These are phyloP conservation scores for Clepsis dumicolana DNA, from an alignment of 2,888 invertebrate genomes.

Conservation along the genomic window DNA sequence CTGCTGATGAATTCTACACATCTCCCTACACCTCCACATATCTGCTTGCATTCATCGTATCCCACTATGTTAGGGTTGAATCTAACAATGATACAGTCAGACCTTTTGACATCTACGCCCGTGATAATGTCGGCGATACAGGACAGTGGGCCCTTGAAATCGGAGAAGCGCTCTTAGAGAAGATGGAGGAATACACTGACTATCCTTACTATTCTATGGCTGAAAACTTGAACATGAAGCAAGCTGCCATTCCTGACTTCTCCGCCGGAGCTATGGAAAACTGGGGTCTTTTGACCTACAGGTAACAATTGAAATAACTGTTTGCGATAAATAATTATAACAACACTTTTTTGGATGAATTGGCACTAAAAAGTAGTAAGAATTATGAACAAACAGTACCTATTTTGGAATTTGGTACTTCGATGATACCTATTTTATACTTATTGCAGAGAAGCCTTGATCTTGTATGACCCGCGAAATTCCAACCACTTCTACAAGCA, in stretches of 20 bases:
- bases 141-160: conserved; percentile 78
- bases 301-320: conserved; percentile 71
- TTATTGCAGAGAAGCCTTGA: conserved; percentile 81
- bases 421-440: conserved; percentile 12
- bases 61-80: conserved; percentile 86
- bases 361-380: no score
- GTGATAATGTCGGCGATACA: conserved; percentile 69
- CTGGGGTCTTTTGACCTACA: conserved; percentile 93
- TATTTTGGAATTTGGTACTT: no score
- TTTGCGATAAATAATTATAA: no score
- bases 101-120: conserved; percentile 76
- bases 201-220: conserved; percentile 83
- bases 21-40: conserved; percentile 93
- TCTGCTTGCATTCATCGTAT: conserved; percentile 93
- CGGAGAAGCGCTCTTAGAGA: conserved; percentile 75
- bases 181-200: conserved; percentile 87
- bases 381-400: no score
- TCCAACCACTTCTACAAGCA: conserved; percentile 87
- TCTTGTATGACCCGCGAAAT: conserved; percentile 80
- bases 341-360: no score
- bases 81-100: conserved; percentile 52
- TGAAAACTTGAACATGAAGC: conserved; percentile 84
- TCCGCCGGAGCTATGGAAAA: conserved; percentile 94
- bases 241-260: conserved; percentile 93
- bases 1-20: conserved; percentile 78